Conservation (phyloP, 2,113 vertebrate species). For the Hystrix cristata region DNA sequence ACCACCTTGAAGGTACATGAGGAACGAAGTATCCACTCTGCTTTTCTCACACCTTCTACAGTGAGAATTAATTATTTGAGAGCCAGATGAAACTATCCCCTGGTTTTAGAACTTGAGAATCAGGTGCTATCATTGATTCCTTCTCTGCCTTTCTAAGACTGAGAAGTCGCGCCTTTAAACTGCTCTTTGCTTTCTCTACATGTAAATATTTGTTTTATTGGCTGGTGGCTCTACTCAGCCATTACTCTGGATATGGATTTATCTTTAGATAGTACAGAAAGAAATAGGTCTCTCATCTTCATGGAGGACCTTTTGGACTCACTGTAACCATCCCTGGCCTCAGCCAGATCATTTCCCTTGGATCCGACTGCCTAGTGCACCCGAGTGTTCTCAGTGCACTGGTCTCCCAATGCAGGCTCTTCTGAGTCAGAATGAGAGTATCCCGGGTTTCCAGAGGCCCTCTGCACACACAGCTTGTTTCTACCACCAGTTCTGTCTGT, state of each 20-base stretch:
- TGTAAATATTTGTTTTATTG: neutral
- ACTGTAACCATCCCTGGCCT: too few relatives aligned
- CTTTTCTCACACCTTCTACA: neutral
- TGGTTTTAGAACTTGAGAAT: neutral
- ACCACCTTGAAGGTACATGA: neutral
- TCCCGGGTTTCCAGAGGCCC: neutral
- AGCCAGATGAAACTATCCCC: neutral
- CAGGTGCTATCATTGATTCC: neutral
- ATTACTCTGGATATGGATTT: neutral
- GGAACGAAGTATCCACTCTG: neutral
- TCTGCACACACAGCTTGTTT: neutral
- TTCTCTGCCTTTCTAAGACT: slow-evolving; percentile 4
- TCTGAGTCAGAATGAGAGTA: neutral
- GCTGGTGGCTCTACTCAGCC: neutral
- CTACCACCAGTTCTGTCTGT: neutral
- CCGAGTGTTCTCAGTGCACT: neutral
- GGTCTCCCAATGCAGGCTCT: neutral
- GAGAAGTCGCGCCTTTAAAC: neutral
- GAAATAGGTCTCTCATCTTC: neutral
- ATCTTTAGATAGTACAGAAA: neutral
- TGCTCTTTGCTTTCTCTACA: neutral
- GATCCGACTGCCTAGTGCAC: neutral
- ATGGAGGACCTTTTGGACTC: neutral
- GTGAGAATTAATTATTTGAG: neutral
- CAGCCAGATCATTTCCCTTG: neutral